phyloP scores from a whole-genome alignment of 2,888 invertebrate genomes.

The Cyclophora albipunctata region DNA sequence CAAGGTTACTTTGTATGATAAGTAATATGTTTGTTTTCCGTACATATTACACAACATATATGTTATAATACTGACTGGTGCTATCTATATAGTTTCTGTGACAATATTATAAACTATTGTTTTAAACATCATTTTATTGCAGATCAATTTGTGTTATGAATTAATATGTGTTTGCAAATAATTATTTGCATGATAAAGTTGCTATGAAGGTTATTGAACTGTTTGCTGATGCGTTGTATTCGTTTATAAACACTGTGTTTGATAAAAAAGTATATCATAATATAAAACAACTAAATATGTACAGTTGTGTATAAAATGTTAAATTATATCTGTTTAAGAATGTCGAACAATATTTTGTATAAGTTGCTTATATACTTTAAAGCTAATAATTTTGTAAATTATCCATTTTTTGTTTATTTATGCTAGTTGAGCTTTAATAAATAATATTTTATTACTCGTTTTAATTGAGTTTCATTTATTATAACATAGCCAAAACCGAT shows the following conservation, averaged over 20 bases:
- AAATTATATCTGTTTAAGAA: constrained; percentile 12
- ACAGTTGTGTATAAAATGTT: constrained; percentile 18
- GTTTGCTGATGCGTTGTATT: no score
- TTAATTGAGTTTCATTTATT: constrained; percentile 31
- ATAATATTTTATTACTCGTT: constrained; percentile 58
- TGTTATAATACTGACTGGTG: constrained; percentile 15
- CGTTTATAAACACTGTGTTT: no score
- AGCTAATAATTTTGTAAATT: constrained; percentile 31
- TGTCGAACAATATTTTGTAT: constrained; percentile 27
- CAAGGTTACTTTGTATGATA: no score
- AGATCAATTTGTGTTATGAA: no score
- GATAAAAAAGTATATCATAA: no score
- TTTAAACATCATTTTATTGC: no score
- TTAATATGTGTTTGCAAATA: no score
- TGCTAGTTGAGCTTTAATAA: constrained; percentile 65
- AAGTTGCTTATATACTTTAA: constrained; percentile 27
- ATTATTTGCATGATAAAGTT: no score
- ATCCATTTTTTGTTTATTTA: constrained; percentile 45
- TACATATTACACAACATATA: not conserved
- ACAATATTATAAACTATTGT: no score
- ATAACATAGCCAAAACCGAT: no score
- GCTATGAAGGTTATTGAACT: no score
- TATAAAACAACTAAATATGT: constrained; percentile 1
- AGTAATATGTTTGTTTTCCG: no score
- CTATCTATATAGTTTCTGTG: constrained; percentile 4